Base-by-base conservation (phyloP, 2,113 vertebrate genomes). In the Ammospiza caudacuta region DNA sequence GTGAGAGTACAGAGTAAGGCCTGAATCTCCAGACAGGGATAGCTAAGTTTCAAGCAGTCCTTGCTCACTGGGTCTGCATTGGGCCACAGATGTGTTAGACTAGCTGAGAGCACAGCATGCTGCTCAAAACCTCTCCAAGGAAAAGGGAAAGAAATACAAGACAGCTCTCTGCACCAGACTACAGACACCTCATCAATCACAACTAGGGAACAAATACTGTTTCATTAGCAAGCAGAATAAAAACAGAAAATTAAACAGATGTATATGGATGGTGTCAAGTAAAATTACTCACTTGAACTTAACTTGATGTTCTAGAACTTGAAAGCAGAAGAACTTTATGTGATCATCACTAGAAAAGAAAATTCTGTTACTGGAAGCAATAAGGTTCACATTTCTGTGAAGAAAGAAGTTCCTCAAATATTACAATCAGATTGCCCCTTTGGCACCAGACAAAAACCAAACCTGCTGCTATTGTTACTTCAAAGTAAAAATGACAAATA, bases 291-390 rank as follows among this genome's bases (percentile, higher is more conserved):
- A 99, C 99, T 99, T 99, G 97, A 98, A 99, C 95, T 99, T 99
- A 84, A 99, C 98, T 97, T 99, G 99, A 97, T 99, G 99, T 96
- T 99, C 99, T 83, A 99, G 87, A 41, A 99, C 99, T 98, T 99
- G 99, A 97, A 99, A 99, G 97, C 99, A 99, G 98, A 99, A 99
- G 97, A 99, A 99, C 96, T 99, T 99, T 88, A 99, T 98, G 62
- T 99, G 99, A 98, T 99, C 99, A 86, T 99, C 99, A 87, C 99
- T 99, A 95, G 69, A 91, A 92, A 87, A 95, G 28, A 81, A 49
- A 90, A 51, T 54, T 83, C 49, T 64, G 64, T 68, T 95, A 95
- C 8, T 72, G 11, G 35, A 64, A 33, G 52, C 81, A 96, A 81
- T 14, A 86, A 10, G 43, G 28, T 31, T 92, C 8, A 51, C 15